A percentile compares a stretch with the other conserved stretches of the same genome.
Evolutionary conservation across 2,888 invertebrate species (phyloP).

Genomic region (Brenthis ino): DNA sequence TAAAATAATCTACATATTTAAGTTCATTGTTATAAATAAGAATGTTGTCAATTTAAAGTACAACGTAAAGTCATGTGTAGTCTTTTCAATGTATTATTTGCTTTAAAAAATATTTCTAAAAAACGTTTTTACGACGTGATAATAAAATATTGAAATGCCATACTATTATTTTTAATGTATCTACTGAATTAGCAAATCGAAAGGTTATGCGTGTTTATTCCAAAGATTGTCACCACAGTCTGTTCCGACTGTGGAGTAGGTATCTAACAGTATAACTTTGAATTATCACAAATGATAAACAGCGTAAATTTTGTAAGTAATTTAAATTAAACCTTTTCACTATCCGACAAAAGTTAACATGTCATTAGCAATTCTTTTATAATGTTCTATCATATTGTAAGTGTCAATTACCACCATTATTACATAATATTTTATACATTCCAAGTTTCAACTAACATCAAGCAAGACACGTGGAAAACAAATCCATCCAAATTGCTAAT

Average conservation of each 20-base stretch:
- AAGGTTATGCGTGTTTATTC: constrained; percentile 1
- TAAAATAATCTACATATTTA: neutral
- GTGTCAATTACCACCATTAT: constrained; percentile 6
- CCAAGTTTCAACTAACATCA: neutral
- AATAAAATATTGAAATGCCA: constrained; percentile 6
- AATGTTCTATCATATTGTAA: neutral
- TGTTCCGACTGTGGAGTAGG: too few relatives aligned
- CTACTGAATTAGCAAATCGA: neutral
- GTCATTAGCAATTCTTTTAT: neutral
- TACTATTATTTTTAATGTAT: constrained; percentile 11
- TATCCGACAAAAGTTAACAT: neutral
- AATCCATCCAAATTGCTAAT: neutral
- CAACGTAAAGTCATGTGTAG: neutral
- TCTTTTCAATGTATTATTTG: constrained; percentile 4
- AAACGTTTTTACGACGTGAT: constrained; percentile 17
- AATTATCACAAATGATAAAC: too few relatives aligned
- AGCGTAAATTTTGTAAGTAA: neutral
- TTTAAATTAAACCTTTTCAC: neutral
- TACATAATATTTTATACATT: neutral
- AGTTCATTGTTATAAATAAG: neutral
- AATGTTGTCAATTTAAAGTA: constrained; percentile 2
- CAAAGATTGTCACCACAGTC: too few relatives aligned
- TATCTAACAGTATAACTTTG: too few relatives aligned
- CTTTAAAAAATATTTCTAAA: constrained; percentile 11
- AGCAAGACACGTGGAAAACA: neutral